phyloP scores from a whole-genome alignment of 2,797 vertebrate species.

The Chelon auratus region DNA sequence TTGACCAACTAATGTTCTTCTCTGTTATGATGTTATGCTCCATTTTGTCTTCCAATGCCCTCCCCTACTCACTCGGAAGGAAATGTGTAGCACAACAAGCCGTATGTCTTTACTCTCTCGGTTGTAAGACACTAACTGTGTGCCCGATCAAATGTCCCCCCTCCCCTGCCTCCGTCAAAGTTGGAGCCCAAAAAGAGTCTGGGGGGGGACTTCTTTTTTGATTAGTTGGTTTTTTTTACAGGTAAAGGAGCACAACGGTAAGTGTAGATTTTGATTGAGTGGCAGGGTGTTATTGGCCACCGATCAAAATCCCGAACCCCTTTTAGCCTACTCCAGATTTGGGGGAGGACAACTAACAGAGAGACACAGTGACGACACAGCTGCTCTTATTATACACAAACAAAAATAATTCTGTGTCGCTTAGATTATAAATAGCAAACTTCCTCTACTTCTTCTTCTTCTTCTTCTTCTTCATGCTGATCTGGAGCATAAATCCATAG shows the following conservation, averaged over 20 bases:
- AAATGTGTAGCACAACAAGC: slow-evolving; percentile 81
- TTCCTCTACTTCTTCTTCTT: slow-evolving; percentile 36
- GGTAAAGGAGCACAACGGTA: slow-evolving; percentile 83
- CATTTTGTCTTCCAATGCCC: slow-evolving; percentile 82
- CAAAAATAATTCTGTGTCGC: slow-evolving; percentile 25
- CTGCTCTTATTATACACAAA: slow-evolving; percentile 40
- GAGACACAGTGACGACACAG: background rate
- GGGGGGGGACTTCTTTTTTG: slow-evolving; percentile 62
- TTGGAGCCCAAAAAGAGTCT: slow-evolving; percentile 59
- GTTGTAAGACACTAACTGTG: slow-evolving; percentile 74
- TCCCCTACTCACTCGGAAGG: slow-evolving; percentile 82
- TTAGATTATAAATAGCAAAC: slow-evolving; percentile 61
- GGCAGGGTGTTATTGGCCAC: slow-evolving; percentile 62
- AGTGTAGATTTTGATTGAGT: slow-evolving; percentile 86
- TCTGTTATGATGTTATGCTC: slow-evolving; percentile 82
- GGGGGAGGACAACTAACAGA: slow-evolving; percentile 35
- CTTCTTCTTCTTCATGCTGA: slow-evolving; percentile 53
- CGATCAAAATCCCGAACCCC: slow-evolving; percentile 79
- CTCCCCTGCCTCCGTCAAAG: slow-evolving; percentile 31
- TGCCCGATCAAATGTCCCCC: slow-evolving; percentile 60
- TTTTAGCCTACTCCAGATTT: slow-evolving; percentile 45
- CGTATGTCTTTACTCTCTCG: slow-evolving; percentile 79
- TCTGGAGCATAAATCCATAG: slow-evolving; percentile 69
- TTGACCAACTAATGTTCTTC: slow-evolving; percentile 82
- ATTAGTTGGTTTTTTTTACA: slow-evolving; percentile 63